Evolutionary conservation across 2,113 vertebrate species (phyloP), one percentile per base, ranked within the genome.

Genomic region (Vanacampus margaritifer): DNA sequence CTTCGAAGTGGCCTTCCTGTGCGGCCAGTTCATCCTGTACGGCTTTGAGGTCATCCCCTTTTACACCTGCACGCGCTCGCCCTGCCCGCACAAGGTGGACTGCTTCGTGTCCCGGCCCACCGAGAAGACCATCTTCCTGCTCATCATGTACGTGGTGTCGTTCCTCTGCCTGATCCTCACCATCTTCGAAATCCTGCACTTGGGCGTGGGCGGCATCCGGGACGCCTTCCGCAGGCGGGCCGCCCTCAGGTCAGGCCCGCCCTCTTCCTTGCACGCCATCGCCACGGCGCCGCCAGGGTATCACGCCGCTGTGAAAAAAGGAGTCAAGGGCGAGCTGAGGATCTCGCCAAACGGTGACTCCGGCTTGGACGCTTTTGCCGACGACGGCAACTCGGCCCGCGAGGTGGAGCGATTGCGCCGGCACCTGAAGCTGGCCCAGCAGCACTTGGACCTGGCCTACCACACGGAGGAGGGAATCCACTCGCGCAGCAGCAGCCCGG

Each of bases 101-200:
- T 96, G 94, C 87, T 96, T 95, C 1, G 91, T 96, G 72, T 96
- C 95, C 13, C 91, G 95, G 14, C 95, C 95, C 72, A 96, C 95
- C 0, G 95, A 96, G 87, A 96, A 96, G 83, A 94, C 94, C 21
- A 94, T 95, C 80, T 96, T 96, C 83, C 90, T 96, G 45, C 81
- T 94, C 60, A 81, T 95, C 78, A 96, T 96, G 95, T 96, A 96
- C 0, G 92, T 92, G 0, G 94, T 95, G 67, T 94, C 94, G 0
- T 86, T 89, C 58, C 92, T 96, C 75, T 96, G 95, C 83, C 90
- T 96, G 62, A 73, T 93, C 61, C 92, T 96, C 72, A 95, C 93
- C 39, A 0, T 93, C 61, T 88, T 94, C 0, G 94, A 96, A 83
- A 93, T 96, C 2, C 5, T 94, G 61, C 95, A 96, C 16, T 69